Percentiles rank a stretch among this genome's conserved stretches.
phyloP scores from a whole-genome alignment of 2,113 vertebrate genomes.

The Thomomys bottae region DNA sequence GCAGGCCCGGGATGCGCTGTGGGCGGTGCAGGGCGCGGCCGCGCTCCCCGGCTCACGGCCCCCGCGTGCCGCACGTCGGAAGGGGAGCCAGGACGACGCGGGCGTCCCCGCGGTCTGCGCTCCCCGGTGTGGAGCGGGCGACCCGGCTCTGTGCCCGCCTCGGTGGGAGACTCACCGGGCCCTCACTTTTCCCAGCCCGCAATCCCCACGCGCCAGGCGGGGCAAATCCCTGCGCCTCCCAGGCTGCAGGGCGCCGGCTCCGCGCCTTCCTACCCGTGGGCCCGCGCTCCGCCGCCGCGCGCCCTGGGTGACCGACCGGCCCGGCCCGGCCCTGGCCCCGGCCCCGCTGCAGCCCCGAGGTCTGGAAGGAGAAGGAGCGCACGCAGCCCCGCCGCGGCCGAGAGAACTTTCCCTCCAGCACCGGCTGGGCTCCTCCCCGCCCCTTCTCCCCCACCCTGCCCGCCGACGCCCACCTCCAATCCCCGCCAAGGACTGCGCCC shows the following conservation, averaged over 20 bases:
- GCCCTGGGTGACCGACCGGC: no score
- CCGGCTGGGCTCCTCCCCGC: constrained; percentile 15
- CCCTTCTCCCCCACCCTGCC: background rate
- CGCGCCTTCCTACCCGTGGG: background rate
- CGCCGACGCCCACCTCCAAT: background rate
- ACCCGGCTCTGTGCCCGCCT: background rate
- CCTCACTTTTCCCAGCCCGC: background rate
- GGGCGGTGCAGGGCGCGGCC: no score
- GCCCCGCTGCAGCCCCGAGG: background rate
- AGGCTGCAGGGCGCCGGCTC: no score
- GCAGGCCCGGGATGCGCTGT: no score
- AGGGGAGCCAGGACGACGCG: background rate
- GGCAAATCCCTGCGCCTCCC: background rate
- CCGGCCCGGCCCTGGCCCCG: no score
- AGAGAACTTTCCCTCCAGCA: constrained; percentile 24
- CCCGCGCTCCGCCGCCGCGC: no score
- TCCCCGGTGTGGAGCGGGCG: accelerated
- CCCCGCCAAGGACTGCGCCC: background rate
- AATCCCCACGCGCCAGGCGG: background rate
- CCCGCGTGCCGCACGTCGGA: no score
- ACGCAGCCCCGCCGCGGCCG: constrained; percentile 23
- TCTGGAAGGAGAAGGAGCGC: background rate
- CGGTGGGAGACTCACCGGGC: no score
- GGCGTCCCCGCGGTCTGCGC: background rate
- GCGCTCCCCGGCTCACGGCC: no score